These are phyloP conservation scores for Phyllotis vaccarum DNA, from an alignment of 2,797 vertebrate species.

Conservation along the genomic window DNA sequence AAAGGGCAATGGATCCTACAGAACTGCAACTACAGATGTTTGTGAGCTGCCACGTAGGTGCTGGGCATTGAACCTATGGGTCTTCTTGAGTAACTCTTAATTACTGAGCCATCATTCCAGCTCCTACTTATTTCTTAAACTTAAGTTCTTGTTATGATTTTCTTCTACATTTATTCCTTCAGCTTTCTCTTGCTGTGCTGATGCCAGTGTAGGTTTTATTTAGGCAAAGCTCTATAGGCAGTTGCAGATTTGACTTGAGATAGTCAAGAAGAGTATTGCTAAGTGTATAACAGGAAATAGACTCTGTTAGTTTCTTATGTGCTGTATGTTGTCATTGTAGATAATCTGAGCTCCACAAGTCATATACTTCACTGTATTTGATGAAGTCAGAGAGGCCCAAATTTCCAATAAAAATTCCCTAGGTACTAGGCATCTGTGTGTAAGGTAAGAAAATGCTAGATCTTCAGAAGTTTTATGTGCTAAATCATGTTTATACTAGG, in stretches of 20 bases:
- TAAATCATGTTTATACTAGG: conserved; percentile 13
- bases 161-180: background rate
- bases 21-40: background rate
- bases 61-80: background rate
- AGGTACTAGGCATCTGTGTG: background rate
- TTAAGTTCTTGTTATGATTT: conserved; percentile 58
- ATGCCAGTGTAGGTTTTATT: background rate
- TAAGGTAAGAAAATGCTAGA: conserved; percentile 33
- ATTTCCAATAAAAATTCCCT: background rate
- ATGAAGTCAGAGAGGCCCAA: conserved; percentile 18
- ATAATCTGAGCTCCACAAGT: background rate
- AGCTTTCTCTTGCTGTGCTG: conserved; percentile 19
- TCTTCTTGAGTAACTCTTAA: background rate
- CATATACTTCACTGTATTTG: background rate
- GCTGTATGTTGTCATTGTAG: background rate
- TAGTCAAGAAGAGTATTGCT: background rate
- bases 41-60: background rate
- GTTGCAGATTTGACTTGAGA: background rate
- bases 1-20: background rate
- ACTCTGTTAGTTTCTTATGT: conserved; percentile 24
- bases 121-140: background rate
- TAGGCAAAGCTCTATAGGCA: background rate
- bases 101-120: background rate
- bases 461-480: conserved; percentile 14
- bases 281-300: conserved; percentile 11